A percentile compares a stretch with the other conserved stretches of the same genome.
Conservation (phyloP, 2,113 vertebrate genomes). For the Acinonyx jubatus region DNA sequence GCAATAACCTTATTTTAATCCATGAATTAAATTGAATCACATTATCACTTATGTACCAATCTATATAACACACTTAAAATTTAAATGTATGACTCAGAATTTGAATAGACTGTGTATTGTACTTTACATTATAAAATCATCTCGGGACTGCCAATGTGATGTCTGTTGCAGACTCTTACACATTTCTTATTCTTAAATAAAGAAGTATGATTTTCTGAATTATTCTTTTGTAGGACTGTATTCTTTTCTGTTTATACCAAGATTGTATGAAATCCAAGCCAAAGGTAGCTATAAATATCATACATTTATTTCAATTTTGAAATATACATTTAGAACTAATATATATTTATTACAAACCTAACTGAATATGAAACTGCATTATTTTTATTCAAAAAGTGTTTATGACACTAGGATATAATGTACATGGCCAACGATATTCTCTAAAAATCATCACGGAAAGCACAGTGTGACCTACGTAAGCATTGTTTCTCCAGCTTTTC, state of each 20-base stretch:
- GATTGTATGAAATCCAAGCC: not conserved
- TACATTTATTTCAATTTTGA: not conserved
- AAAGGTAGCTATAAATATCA: not conserved
- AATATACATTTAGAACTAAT: not conserved
- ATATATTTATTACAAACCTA: not conserved
- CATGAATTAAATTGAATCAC: not conserved
- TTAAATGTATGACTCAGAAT: constrained; percentile 10
- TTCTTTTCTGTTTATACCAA: not conserved
- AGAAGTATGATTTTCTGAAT: not conserved
- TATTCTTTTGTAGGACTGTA: not conserved
- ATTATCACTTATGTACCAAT: constrained; percentile 14
- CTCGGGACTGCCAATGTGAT: not conserved
- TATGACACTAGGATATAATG: not conserved
- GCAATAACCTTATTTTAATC: constrained; percentile 6
- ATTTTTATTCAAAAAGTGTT: not conserved
- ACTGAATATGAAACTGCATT: not conserved
- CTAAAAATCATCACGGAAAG: not conserved
- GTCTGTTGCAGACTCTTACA: not conserved
- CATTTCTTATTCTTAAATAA: constrained; percentile 17
- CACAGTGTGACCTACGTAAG: not conserved
- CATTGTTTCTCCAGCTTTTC: not conserved
- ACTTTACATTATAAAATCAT: constrained; percentile 21
- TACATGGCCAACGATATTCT: not conserved
- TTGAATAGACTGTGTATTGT: not conserved
- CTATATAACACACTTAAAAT: constrained; percentile 20